A percentile compares a stretch with the other conserved stretches of the same genome.
phyloP scores from a whole-genome alignment of 1,140 invertebrate genomes.

The Lasaia peninsularis region DNA sequence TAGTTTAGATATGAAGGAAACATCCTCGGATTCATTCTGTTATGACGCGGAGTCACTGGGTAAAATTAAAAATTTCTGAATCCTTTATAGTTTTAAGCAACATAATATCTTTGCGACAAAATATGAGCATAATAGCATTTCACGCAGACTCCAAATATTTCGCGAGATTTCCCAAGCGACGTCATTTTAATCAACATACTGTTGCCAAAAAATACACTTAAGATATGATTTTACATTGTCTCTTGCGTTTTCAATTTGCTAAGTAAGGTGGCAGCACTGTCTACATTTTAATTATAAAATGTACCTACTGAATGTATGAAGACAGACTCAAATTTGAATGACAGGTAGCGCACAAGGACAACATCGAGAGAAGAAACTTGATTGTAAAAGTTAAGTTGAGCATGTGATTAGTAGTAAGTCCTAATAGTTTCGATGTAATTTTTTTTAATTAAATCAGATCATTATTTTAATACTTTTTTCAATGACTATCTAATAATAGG shows the following conservation, averaged over 20 bases:
- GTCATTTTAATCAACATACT: conserved; percentile 21
- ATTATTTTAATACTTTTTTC: too few species aligned
- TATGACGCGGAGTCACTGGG: not conserved
- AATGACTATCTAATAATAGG: too few species aligned
- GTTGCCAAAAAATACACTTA: conserved; percentile 10
- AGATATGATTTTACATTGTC: conserved; percentile 1
- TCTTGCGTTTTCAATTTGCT: not conserved
- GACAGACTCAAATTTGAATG: too few species aligned
- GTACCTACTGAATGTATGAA: too few species aligned
- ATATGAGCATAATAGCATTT: conserved; percentile 9
- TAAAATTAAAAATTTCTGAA: conserved; percentile 1
- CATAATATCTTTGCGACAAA: not conserved
- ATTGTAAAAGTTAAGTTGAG: too few species aligned
- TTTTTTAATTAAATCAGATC: too few species aligned
- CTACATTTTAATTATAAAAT: too few species aligned
- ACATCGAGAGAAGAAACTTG: too few species aligned
- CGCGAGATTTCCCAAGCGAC: conserved; percentile 19
- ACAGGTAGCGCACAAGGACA: too few species aligned
- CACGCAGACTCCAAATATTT: conserved; percentile 12
- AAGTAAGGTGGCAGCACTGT: not conserved
- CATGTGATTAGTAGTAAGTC: too few species aligned
- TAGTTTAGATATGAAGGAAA: too few species aligned
- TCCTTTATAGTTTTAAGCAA: not conserved
- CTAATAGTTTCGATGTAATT: too few species aligned
- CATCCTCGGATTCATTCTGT: not conserved